A percentile compares a stretch with the other conserved stretches of the same genome.
phyloP scores from a whole-genome alignment of 2,113 vertebrate genomes.

The Turdus rufiventris region DNA sequence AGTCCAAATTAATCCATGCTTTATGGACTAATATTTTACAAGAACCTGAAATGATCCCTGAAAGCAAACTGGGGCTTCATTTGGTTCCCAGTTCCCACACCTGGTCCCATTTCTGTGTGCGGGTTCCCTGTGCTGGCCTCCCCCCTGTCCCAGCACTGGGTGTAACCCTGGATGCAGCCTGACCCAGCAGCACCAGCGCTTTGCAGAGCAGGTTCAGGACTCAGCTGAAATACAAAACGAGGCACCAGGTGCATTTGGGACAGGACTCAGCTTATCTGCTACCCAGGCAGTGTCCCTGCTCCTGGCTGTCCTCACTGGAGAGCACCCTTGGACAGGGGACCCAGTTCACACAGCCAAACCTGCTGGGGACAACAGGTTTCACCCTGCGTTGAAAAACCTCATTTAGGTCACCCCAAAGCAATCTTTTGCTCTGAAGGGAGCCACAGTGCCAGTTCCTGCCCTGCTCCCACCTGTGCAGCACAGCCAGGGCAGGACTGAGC shows the following conservation, averaged over 20 bases:
- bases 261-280: not conserved
- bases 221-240: accelerated
- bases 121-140: not conserved
- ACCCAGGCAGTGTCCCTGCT: accelerated
- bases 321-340: not conserved
- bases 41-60: not conserved
- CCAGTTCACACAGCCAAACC: not conserved
- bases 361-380: accelerated
- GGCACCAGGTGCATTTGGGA: not conserved
- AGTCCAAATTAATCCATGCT: accelerated
- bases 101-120: accelerated
- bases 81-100: no score
- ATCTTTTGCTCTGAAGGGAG: not conserved
- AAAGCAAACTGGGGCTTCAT: not conserved
- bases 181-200: accelerated
- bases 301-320: not conserved
- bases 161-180: not conserved
- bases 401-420: not conserved
- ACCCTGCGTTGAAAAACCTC: accelerated
- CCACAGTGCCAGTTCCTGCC: not conserved
- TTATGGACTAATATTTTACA: not conserved
- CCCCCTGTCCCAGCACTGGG: not conserved
- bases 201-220: not conserved
- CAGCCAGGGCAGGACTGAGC: accelerated
- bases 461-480: not conserved